Evolutionary conservation across 2,888 invertebrate species (phyloP).

Genomic region (Mamestra brassicae): DNA sequence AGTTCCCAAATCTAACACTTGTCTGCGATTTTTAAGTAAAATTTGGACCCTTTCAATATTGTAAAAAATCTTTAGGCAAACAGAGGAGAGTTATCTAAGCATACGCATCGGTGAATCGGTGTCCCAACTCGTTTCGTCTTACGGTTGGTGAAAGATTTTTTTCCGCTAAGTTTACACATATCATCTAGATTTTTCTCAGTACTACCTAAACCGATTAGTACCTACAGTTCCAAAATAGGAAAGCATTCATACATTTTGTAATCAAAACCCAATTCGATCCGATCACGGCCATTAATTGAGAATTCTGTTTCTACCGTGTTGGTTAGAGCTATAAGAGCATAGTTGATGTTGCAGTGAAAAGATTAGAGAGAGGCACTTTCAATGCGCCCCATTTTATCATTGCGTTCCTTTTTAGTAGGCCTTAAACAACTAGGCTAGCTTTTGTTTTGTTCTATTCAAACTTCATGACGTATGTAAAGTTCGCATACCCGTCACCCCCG

Average conservation of each 20-base stretch:
- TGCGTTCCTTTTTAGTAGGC: neutral
- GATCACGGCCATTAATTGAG: neutral
- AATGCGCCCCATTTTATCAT: neutral
- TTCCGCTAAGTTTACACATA: neutral
- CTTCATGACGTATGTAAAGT: too few species aligned
- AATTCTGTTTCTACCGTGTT: constrained; percentile 9
- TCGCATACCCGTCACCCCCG: too few species aligned
- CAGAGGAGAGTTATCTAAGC: neutral
- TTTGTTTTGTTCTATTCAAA: too few species aligned
- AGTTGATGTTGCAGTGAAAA: neutral
- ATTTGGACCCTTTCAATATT: neutral
- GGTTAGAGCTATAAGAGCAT: neutral
- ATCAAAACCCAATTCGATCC: neutral
- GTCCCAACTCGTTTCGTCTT: neutral
- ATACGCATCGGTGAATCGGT: neutral
- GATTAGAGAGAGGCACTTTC: neutral
- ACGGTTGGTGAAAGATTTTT: neutral
- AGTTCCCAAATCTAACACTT: neutral
- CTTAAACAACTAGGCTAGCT: too few species aligned
- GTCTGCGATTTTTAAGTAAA: neutral
- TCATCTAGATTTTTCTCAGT: neutral
- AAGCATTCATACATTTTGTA: neutral
- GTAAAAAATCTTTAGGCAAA: neutral
- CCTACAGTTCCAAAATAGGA: neutral
- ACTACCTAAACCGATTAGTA: neutral